A percentile compares a stretch with the other conserved stretches of the same genome.
These are phyloP conservation scores for Flabesymbios commensalis DNA, from an alignment of 2,888 invertebrate species.

Conservation along the genomic window DNA sequence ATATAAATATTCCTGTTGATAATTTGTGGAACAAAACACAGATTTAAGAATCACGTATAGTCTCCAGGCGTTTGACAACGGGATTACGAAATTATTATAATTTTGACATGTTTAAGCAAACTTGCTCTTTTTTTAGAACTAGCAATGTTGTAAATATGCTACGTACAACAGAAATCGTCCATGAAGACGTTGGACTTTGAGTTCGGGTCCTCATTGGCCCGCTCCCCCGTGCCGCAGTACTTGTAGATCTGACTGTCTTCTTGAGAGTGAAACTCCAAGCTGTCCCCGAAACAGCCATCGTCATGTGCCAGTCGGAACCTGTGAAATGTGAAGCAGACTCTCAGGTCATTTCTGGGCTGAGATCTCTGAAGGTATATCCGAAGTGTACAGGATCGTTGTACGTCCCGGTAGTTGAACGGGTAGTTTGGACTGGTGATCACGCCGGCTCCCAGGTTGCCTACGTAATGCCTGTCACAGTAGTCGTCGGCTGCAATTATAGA, in stretches of 20 bases:
- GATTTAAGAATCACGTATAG: no score
- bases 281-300: conserved; percentile 3
- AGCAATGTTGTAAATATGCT: background rate
- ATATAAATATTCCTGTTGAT: no score
- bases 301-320: background rate
- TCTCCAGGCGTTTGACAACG: no score
- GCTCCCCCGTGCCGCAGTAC: conserved; percentile 7
- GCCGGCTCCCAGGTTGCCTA: background rate
- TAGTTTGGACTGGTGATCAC: conserved; percentile 11
- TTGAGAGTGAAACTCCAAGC: background rate
- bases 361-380: background rate
- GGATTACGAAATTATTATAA: no score
- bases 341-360: background rate
- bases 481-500: background rate
- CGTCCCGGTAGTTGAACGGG: conserved; percentile 14
- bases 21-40: no score
- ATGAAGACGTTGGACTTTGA: background rate
- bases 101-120: no score
- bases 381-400: background rate
- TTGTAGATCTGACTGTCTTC: background rate
- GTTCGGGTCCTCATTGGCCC: background rate
- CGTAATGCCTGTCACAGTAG: conserved; percentile 9
- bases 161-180: conserved; percentile 11
- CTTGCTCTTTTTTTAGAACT: no score
- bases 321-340: conserved; percentile 14